Evolutionary conservation across 2,113 vertebrate genomes (phyloP).

Genomic region (Macroglossus sobrinus): DNA sequence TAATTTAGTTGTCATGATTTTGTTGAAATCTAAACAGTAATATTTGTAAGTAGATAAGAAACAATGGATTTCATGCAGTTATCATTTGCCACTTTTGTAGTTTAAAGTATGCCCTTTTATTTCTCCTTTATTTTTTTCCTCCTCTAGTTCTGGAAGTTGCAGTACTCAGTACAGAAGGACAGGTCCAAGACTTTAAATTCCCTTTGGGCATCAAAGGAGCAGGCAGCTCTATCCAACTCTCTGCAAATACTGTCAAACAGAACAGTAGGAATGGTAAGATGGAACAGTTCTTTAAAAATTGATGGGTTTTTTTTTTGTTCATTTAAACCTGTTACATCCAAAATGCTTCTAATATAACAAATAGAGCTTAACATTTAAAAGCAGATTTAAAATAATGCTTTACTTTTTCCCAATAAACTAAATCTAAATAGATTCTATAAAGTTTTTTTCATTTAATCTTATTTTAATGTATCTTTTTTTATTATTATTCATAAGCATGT

Average conservation of each 20-base stretch:
- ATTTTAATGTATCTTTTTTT: background rate
- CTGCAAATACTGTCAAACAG: constrained; percentile 97
- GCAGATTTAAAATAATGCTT: background rate
- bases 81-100: background rate
- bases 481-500: background rate
- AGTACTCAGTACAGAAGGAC: constrained; percentile 97
- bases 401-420: background rate
- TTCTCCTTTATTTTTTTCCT: background rate
- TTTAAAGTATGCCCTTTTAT: background rate
- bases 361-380: constrained; percentile 13
- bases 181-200: constrained; percentile 98
- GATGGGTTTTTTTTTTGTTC: background rate
- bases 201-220: constrained; percentile 91
- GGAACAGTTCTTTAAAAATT: background rate
- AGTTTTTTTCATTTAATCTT: background rate
- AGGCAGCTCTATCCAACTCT: constrained; percentile 96
- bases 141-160: constrained; percentile 94
- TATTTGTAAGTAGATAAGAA: background rate
- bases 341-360: background rate
- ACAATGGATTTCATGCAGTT: background rate
- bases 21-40: background rate
- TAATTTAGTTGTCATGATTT: background rate
- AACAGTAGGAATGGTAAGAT: constrained; percentile 97
- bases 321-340: constrained; percentile 36
- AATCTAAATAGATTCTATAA: background rate